phyloP scores from a whole-genome alignment of 1,140 invertebrate genomes.

The Manduca sexta region DNA sequence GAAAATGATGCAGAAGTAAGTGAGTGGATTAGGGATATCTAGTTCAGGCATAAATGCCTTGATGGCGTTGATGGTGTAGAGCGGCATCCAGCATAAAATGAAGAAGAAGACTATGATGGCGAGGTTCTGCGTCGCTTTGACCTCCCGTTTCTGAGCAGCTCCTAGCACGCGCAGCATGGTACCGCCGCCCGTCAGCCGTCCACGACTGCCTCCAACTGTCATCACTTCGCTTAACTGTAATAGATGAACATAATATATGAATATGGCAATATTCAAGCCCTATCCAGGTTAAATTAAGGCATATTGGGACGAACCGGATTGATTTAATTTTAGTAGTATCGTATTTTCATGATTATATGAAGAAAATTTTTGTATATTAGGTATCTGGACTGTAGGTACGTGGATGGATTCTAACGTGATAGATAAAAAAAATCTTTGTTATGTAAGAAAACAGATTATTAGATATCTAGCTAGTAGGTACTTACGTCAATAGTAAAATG shows the following conservation, averaged over 20 bases:
- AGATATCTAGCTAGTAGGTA: too few relatives aligned
- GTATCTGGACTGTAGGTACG: too few relatives aligned
- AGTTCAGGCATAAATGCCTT: slow-evolving; percentile 84
- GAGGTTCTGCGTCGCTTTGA: slow-evolving; percentile 92
- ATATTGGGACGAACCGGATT: too few relatives aligned
- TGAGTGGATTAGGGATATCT: slow-evolving; percentile 78
- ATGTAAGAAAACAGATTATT: too few relatives aligned
- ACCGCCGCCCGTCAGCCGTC: slow-evolving; percentile 60
- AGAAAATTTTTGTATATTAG: too few relatives aligned
- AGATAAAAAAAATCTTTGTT: too few relatives aligned
- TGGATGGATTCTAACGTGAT: too few relatives aligned
- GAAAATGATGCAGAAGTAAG: slow-evolving; percentile 88
- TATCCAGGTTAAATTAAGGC: too few relatives aligned
- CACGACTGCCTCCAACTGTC: slow-evolving; percentile 51
- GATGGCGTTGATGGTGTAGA: slow-evolving; percentile 93
- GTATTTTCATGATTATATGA: too few relatives aligned
- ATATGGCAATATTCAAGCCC: too few relatives aligned
- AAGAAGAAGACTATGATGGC: slow-evolving; percentile 94
- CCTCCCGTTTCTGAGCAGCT: slow-evolving; percentile 87
- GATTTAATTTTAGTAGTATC: too few relatives aligned
- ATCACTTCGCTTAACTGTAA: slow-evolving; percentile 63
- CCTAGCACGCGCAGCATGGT: slow-evolving; percentile 86
- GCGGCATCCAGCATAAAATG: slow-evolving; percentile 93
- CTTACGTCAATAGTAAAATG: too few relatives aligned
- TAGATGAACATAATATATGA: slow-evolving; percentile 4